Conservation (phyloP, 1,140 invertebrate species). For the Steinernema khuongi region DNA sequence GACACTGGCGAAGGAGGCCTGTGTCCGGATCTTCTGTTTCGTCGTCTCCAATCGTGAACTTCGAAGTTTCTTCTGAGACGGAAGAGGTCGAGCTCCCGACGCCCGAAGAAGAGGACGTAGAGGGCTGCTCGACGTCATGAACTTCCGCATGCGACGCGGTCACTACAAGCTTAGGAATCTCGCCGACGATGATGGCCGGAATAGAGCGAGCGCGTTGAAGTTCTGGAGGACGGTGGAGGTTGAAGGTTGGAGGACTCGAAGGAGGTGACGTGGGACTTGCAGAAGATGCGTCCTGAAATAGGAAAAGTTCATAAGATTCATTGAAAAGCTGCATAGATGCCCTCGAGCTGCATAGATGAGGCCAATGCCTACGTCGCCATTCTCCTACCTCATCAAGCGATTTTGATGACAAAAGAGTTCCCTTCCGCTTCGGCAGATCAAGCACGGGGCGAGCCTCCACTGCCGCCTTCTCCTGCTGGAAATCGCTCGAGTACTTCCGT, state of each 20-base stretch:
- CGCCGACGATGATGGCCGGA: slow-evolving; percentile 47
- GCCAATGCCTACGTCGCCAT: slow-evolving; percentile 15
- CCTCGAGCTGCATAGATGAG: slow-evolving; percentile 16
- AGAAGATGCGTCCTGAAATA: too few species aligned
- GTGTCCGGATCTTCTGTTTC: neutral
- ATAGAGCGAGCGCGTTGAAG: slow-evolving; percentile 47
- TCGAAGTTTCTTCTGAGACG: neutral
- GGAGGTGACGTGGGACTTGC: too few species aligned
- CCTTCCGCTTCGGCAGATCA: slow-evolving; percentile 21
- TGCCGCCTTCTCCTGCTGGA: slow-evolving; percentile 6
- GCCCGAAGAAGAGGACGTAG: neutral
- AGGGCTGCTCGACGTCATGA: neutral
- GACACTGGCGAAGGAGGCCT: neutral
- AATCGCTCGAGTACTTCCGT: slow-evolving; percentile 26
- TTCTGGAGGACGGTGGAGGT: slow-evolving; percentile 25
- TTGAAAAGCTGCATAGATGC: slow-evolving; percentile 14
- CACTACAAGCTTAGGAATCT: slow-evolving; percentile 48
- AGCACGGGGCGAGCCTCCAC: slow-evolving; percentile 3
- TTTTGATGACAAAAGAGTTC: slow-evolving; percentile 31
- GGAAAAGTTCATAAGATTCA: too few species aligned
- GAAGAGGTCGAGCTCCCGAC: neutral
- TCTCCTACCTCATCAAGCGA: slow-evolving; percentile 36
- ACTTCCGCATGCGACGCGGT: slow-evolving; percentile 18
- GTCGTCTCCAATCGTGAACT: neutral
- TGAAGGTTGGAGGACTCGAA: slow-evolving; percentile 7